Percentiles rank a stretch among this genome's conserved stretches.
Evolutionary conservation across 2,888 invertebrate genomes (phyloP).

Genomic region (Nezara viridula): DNA sequence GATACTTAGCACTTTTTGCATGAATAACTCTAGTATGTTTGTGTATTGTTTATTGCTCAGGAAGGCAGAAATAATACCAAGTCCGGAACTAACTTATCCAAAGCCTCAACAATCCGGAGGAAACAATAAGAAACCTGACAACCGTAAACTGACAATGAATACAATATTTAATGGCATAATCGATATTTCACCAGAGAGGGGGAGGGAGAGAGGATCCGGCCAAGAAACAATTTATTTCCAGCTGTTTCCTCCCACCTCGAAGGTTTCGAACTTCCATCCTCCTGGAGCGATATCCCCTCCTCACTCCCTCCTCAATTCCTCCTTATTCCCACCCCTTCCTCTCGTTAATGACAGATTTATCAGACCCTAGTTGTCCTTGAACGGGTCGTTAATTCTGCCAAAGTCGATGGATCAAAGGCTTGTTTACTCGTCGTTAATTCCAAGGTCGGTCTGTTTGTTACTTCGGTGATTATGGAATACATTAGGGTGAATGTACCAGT

Average conservation of each 20-base stretch:
- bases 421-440: neutral
- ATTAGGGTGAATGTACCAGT: neutral
- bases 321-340: neutral
- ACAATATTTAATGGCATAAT: neutral
- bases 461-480: neutral
- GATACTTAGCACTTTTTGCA: too few species aligned
- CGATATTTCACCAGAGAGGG: neutral
- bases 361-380: neutral
- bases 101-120: neutral
- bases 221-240: neutral
- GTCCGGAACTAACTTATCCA: neutral
- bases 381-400: neutral
- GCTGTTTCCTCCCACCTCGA: neutral
- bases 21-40: too few species aligned
- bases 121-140: constrained; percentile 10
- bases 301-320: neutral
- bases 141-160: neutral
- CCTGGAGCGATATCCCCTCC: neutral
- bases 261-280: neutral
- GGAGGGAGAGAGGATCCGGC: neutral
- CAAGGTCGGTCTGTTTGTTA: neutral
- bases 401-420: neutral
- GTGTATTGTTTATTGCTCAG: neutral
- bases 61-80: neutral
- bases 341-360: neutral